Evolutionary conservation across 2,113 vertebrate species (phyloP).

Genomic region (Drymodes brunneopygia): DNA sequence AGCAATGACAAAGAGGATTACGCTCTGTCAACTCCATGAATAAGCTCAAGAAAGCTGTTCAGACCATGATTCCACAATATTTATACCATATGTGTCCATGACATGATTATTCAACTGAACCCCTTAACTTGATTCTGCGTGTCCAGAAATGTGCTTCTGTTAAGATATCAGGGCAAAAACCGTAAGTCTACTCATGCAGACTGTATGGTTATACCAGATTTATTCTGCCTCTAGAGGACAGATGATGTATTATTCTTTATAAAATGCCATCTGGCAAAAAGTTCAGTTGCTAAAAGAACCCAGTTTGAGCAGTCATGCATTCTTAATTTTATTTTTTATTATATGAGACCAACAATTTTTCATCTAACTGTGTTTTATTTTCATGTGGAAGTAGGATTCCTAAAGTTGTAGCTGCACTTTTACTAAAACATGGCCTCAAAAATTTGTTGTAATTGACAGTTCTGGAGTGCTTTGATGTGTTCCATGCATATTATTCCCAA

Average conservation of each 20-base stretch:
- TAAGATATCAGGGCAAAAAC: background rate
- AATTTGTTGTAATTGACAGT: background rate
- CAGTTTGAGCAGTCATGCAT: background rate
- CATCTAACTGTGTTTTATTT: background rate
- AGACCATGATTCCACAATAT: background rate
- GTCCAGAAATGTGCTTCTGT: background rate
- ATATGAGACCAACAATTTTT: background rate
- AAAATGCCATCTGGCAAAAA: background rate
- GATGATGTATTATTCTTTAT: background rate
- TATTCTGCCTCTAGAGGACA: background rate
- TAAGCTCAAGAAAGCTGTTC: background rate
- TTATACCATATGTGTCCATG: background rate
- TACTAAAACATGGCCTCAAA: background rate
- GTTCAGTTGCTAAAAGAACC: background rate
- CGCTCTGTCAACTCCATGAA: rapidly evolving
- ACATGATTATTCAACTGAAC: background rate
- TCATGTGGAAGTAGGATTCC: background rate
- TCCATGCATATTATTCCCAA: background rate
- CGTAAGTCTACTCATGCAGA: background rate
- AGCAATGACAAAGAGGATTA: background rate
- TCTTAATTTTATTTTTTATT: background rate
- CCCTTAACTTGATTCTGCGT: background rate
- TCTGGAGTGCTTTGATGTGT: background rate
- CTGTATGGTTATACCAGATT: background rate
- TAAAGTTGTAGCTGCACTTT: background rate